Percentiles rank a stretch among this genome's conserved stretches.
Evolutionary conservation across 2,113 vertebrate genomes (phyloP).

Genomic region (Caracal caracal): DNA sequence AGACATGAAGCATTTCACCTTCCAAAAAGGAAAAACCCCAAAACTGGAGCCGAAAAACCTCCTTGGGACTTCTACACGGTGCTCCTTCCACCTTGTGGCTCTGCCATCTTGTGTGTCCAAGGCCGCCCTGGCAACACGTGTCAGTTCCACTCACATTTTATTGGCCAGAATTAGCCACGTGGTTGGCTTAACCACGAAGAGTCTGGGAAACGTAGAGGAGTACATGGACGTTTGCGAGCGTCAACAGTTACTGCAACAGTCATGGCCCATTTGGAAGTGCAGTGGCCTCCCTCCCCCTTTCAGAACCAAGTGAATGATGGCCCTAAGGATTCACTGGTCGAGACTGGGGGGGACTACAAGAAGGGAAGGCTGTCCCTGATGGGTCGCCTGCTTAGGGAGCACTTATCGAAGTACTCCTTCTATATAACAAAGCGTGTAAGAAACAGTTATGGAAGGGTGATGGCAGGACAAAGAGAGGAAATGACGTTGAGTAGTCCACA

Average conservation of each 20-base stretch:
- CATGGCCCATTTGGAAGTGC: not conserved
- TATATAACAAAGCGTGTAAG: not conserved
- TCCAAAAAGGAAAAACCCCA: not conserved
- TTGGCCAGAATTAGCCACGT: not conserved
- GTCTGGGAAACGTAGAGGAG: not conserved
- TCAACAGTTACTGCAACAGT: not conserved
- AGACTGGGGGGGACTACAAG: not conserved
- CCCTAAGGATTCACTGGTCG: not conserved
- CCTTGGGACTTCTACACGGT: not conserved
- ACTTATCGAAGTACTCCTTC: not conserved
- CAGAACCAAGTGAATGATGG: not conserved
- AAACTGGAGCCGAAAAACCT: not conserved
- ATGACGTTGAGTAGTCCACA: too few species aligned
- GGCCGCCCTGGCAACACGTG: not conserved
- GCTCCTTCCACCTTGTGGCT: not conserved
- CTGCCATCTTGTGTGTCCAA: not conserved
- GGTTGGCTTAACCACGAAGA: not conserved
- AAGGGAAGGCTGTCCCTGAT: not conserved
- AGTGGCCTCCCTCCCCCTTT: not conserved
- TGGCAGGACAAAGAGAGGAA: not conserved
- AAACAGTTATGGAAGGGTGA: not conserved
- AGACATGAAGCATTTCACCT: not conserved
- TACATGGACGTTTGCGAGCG: not conserved
- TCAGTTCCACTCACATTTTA: not conserved
- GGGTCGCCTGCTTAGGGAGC: not conserved